A percentile compares a stretch with the other conserved stretches of the same genome.
phyloP scores from a whole-genome alignment of 1,140 invertebrate species.

The Macrocentrus cingulum region DNA sequence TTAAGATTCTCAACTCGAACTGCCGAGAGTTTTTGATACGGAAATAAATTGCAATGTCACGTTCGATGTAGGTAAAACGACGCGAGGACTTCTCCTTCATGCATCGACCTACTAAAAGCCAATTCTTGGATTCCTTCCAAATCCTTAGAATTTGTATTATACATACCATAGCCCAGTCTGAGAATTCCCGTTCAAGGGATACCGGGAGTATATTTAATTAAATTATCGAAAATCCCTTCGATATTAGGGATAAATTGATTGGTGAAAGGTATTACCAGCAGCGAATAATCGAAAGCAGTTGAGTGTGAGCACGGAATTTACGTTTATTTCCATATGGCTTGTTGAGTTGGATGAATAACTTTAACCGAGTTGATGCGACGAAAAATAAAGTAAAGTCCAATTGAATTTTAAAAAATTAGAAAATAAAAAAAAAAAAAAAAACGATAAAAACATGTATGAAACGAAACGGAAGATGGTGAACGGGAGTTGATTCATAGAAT shows the following conservation, averaged over 20 bases:
- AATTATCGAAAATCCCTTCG: no score
- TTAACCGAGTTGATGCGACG: not conserved
- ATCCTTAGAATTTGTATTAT: conserved; percentile 22
- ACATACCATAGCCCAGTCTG: not conserved
- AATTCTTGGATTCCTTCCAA: conserved; percentile 20
- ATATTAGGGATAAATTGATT: no score
- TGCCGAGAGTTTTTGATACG: not conserved
- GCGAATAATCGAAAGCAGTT: not conserved
- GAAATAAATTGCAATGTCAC: conserved; percentile 11
- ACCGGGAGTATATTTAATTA: no score
- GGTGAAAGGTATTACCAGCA: no score
- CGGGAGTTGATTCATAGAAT: not conserved
- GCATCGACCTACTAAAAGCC: not conserved
- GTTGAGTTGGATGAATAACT: not conserved
- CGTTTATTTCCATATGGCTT: no score
- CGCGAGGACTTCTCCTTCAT: conserved; percentile 1
- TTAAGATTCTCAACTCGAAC: not conserved
- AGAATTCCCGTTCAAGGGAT: no score
- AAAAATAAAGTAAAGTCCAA: conserved; percentile 1
- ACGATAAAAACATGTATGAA: not conserved
- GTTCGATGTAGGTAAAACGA: not conserved
- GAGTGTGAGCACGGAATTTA: no score
- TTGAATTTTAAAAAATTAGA: conserved; percentile 4
- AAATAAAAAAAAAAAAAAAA: not conserved
- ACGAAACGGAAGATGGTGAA: conserved; percentile 6